Percentiles rank a stretch among this genome's conserved stretches.
phyloP scores from a whole-genome alignment of 2,888 invertebrate species.

The Philereme vetulata region DNA sequence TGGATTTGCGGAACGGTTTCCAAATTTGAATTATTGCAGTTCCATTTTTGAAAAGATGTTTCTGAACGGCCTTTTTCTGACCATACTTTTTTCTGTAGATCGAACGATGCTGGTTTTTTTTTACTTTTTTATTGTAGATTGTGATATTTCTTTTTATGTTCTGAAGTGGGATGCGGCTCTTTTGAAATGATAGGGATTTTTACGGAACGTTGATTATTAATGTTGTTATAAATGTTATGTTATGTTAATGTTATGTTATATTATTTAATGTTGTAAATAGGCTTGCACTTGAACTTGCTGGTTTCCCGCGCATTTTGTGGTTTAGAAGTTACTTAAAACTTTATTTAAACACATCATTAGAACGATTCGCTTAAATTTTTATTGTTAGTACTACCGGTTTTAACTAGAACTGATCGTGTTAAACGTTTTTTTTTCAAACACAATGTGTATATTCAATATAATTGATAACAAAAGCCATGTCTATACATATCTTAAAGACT shows the following conservation, averaged over 20 bases:
- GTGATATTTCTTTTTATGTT: neutral
- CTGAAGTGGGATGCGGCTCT: slow-evolving; percentile 17
- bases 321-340: neutral
- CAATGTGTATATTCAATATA: too few species aligned
- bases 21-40: slow-evolving; percentile 71
- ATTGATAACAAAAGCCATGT: too few species aligned
- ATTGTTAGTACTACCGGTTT: too few species aligned
- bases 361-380: too few species aligned
- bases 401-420: too few species aligned
- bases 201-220: slow-evolving; percentile 17
- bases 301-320: slow-evolving; percentile 24
- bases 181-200: slow-evolving; percentile 21
- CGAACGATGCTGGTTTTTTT: slow-evolving; percentile 1
- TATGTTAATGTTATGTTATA: too few species aligned
- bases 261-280: too few species aligned
- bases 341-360: too few species aligned
- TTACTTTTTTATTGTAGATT: neutral
- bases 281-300: neutral
- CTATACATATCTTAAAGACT: too few species aligned
- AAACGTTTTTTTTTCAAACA: too few species aligned
- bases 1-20: slow-evolving; percentile 68
- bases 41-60: slow-evolving; percentile 39
- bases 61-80: slow-evolving; percentile 19
- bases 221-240: slow-evolving; percentile 12
- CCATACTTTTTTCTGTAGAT: slow-evolving; percentile 6